These are phyloP conservation scores for Agrenia bidenticulata DNA, from an alignment of 2,888 invertebrate species.

Conservation along the genomic window DNA sequence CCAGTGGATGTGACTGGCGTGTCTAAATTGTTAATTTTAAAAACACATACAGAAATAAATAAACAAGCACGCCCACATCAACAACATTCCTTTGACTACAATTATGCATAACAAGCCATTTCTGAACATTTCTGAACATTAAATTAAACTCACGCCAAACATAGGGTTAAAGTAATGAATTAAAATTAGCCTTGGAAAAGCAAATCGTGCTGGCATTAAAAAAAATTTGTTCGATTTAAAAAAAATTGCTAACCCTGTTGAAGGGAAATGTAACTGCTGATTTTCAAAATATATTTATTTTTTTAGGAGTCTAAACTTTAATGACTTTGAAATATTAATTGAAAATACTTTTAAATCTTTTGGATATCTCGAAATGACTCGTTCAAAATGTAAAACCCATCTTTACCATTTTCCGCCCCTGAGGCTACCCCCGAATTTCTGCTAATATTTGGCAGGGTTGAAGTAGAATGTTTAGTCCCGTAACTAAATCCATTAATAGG, in stretches of 20 bases:
- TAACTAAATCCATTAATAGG: constrained; percentile 53
- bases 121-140: too few relatives aligned
- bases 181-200: too few relatives aligned
- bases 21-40: constrained; percentile 23
- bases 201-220: too few relatives aligned
- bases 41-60: constrained; percentile 17
- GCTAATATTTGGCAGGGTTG: constrained; percentile 37
- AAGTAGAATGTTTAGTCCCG: constrained; percentile 50
- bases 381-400: not conserved
- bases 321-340: too few relatives aligned
- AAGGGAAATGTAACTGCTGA: too few relatives aligned
- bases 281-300: too few relatives aligned
- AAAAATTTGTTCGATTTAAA: too few relatives aligned
- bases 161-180: too few relatives aligned
- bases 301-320: too few relatives aligned
- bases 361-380: constrained; percentile 5
- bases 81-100: not conserved
- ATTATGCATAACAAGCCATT: constrained; percentile 5
- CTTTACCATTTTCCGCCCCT: constrained; percentile 36
- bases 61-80: constrained; percentile 12
- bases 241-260: too few relatives aligned
- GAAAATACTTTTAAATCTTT: too few relatives aligned
- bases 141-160: too few relatives aligned
- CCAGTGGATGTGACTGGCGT: constrained; percentile 42
- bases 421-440: not conserved